Evolutionary conservation across 2,113 vertebrate species (phyloP).

Genomic region (Porphyrio hochstetteri): DNA sequence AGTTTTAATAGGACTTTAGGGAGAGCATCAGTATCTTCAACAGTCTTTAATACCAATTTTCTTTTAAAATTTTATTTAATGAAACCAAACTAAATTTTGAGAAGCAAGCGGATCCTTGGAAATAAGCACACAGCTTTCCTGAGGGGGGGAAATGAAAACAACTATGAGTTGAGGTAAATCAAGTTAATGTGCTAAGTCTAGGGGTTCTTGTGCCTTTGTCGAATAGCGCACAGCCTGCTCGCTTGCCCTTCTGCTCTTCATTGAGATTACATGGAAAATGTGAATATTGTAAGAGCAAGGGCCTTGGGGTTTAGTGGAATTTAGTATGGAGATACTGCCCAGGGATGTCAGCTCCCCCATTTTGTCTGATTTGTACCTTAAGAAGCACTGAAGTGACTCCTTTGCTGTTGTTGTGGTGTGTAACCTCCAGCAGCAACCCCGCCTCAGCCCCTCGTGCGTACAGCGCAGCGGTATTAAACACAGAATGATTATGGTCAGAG

Average conservation of each 20-base stretch:
- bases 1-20: not conserved
- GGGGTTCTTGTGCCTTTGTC: not conserved
- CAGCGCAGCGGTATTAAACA: not conserved
- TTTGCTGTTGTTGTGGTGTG: not conserved
- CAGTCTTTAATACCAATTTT: not conserved
- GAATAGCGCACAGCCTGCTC: not conserved
- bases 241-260: not conserved
- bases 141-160: not conserved
- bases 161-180: not conserved
- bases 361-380: not conserved
- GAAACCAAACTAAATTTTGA: not conserved
- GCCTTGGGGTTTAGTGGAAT: not conserved
- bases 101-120: not conserved
- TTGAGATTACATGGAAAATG: not conserved
- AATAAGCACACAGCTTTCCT: not conserved
- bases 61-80: not conserved
- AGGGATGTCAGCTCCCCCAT: not conserved
- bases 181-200: not conserved
- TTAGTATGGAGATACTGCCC: not conserved
- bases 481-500: not conserved
- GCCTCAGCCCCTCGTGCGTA: not conserved
- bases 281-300: not conserved
- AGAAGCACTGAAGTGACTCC: not conserved
- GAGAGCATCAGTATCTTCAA: not conserved
- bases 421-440: not conserved